Evolutionary conservation across 2,113 vertebrate genomes (phyloP).

Genomic region (Cyphomyrus plagiostoma): DNA sequence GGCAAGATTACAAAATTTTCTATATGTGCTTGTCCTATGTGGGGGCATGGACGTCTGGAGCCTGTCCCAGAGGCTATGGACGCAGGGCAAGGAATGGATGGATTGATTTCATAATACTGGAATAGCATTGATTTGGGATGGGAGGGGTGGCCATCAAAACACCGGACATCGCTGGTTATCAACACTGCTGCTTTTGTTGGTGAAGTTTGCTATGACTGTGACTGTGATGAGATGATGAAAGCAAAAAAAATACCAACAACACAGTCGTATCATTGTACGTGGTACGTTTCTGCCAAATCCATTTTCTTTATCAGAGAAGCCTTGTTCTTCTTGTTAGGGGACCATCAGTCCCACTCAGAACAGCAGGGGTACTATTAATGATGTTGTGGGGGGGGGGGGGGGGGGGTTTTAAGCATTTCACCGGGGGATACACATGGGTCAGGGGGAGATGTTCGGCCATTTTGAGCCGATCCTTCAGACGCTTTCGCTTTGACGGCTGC

Average conservation of each 20-base stretch:
- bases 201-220: neutral
- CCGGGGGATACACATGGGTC: constrained; percentile 44
- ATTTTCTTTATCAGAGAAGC: neutral
- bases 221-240: neutral
- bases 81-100: neutral
- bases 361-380: constrained; percentile 20
- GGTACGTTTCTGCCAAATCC: neutral
- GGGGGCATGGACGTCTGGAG: too few species aligned
- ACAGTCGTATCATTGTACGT: neutral
- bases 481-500: constrained; percentile 41
- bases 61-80: too few species aligned
- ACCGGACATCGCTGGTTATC: neutral
- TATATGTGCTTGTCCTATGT: too few species aligned
- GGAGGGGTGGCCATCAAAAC: neutral
- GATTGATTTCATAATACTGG: neutral
- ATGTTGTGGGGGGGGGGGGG: constrained; percentile 12
- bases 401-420: constrained; percentile 33
- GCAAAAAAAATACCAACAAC: neutral
- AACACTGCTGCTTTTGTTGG: neutral
- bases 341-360: neutral
- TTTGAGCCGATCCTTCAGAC: constrained; percentile 40
- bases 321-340: neutral
- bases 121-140: neutral
- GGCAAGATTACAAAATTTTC: too few species aligned
- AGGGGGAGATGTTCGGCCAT: constrained; percentile 54